phyloP scores from a whole-genome alignment of 2,797 vertebrate genomes.

The Fringilla coelebs region DNA sequence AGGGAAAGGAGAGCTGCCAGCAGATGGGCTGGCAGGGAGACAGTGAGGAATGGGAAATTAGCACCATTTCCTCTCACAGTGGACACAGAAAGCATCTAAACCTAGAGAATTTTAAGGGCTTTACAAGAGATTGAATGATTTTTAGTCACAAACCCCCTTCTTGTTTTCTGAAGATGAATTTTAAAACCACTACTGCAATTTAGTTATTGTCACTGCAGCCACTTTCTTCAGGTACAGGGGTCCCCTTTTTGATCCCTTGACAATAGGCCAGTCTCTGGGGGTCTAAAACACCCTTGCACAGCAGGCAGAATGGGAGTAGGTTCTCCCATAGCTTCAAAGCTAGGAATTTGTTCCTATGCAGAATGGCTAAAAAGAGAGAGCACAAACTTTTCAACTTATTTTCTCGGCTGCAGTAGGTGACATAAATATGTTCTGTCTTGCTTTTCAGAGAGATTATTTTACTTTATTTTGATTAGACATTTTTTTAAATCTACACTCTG shows the following conservation, averaged over 20 bases:
- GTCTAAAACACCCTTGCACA: not conserved
- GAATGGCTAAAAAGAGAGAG: not conserved
- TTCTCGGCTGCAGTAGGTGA: rapidly evolving
- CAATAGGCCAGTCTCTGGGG: not conserved
- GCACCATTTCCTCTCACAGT: not conserved
- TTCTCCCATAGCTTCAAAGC: not conserved
- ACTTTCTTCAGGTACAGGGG: not conserved
- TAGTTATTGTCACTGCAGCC: not conserved
- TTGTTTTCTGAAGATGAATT: not conserved
- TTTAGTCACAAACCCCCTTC: not conserved
- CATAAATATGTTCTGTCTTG: not conserved
- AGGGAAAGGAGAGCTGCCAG: not conserved
- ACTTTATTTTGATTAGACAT: not conserved
- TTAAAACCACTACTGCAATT: not conserved
- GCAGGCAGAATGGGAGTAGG: not conserved
- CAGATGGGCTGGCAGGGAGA: not conserved
- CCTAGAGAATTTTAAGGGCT: not conserved
- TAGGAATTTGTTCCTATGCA: not conserved
- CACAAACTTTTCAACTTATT: not conserved
- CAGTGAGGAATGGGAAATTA: not conserved
- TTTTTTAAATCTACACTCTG: not conserved
- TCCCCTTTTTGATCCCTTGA: not conserved
- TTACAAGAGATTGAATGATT: not conserved
- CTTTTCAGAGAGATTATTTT: not conserved
- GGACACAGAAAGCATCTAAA: not conserved